Evolutionary conservation across 2,113 vertebrate species (phyloP).

Genomic region (Rana temporaria): DNA sequence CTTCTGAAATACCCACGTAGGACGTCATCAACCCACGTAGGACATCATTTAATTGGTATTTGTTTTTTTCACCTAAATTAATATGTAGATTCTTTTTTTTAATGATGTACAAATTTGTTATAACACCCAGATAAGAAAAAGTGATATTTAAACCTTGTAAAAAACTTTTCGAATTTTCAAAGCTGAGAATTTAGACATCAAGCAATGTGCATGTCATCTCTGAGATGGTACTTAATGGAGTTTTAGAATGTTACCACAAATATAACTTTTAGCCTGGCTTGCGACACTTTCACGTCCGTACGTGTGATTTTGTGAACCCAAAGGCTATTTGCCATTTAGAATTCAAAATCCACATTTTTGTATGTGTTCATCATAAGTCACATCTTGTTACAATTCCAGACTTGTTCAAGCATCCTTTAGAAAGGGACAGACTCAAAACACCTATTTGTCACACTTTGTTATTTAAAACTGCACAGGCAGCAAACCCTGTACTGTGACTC

Average conservation of each 20-base stretch:
- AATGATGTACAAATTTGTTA: no score
- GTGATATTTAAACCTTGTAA: no score
- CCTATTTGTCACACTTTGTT: neutral
- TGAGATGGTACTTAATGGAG: neutral
- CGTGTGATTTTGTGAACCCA: conserved; percentile 44
- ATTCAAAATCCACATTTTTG: conserved; percentile 28
- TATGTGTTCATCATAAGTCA: conserved; percentile 34
- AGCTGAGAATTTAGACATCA: no score
- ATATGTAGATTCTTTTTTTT: no score
- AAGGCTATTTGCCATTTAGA: conserved; percentile 46
- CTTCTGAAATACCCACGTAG: no score
- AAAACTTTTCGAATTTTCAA: no score
- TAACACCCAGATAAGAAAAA: no score
- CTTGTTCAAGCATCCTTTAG: conserved; percentile 17
- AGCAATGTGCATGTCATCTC: neutral
- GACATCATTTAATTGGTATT: no score
- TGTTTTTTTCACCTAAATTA: no score
- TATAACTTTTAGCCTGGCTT: neutral
- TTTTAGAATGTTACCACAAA: neutral
- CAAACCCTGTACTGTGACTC: no score
- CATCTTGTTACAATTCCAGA: neutral
- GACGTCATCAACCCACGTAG: no score
- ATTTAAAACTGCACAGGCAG: no score
- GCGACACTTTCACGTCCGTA: conserved; percentile 35
- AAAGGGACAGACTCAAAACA: neutral